Evolutionary conservation across 92 coral and sea anemone species (phyloP), one percentile per base, ranked within the genome.

Genomic region (Phymanthus crucifer): DNA sequence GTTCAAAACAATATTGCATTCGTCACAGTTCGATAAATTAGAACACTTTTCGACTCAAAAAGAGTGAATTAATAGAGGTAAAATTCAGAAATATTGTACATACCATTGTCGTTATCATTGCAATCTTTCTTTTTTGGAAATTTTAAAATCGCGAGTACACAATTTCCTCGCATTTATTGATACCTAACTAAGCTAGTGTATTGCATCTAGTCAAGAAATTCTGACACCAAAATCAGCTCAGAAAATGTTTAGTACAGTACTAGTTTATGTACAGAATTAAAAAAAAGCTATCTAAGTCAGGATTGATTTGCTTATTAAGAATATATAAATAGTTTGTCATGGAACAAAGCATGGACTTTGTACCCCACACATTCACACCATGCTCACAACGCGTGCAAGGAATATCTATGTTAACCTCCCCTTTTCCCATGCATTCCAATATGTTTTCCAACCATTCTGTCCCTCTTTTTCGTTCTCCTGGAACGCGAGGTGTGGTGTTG

Each of bases 361-460:
- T 52, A 29, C 50, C n/a, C 83, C 66, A 69, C 61, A 70, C 40
- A 37, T 29, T 26, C n/a, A 38, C 40, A 19, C 68, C 38, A 46
- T 73, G 83, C 45, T 69, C 6, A 19, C 87, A 82, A 89, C 87
- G 40, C 94, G 92, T 23, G 94, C 6, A n/a, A 10, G 13, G 48
- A 5, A 5, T 29, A 13, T 1, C 43, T n/a, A 66, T 57, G 33
- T 61, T 81, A 91, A 78, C 93, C 86, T 29, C 98, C 99, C 27
- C 99, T 83, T 83, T 95, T 95, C 35, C 99, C 97, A 29, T 95
- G 97, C 77, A 95, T 56, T 48, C 98, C 93, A 26, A 94, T 82
- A 78, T 91, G 98, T 83, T 95, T 95, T 29, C 99, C 97, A 14
- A 88, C 82, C 94, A 91, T 95, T 67, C 99, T 90, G 80, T 95